Conservation (phyloP, 2,888 invertebrate genomes). For the Steinernema carpocapsae region DNA sequence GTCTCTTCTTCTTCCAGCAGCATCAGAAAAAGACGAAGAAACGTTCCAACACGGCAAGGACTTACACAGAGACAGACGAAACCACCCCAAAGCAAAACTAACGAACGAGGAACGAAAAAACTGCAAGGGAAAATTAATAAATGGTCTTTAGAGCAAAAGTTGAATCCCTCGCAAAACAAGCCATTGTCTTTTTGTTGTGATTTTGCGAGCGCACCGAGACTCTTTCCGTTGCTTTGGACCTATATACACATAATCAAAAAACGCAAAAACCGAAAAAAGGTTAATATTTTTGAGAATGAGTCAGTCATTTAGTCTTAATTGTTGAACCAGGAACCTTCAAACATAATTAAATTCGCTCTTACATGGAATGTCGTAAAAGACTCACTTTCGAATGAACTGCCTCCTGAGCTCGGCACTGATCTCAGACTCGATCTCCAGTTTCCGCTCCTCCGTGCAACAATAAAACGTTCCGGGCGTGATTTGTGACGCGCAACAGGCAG, state of each 20-base stretch:
- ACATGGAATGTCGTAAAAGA: no score
- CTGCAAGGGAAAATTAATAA: slow-evolving; percentile 27
- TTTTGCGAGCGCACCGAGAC: not conserved
- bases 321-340: no score
- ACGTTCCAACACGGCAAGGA: no score
- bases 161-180: slow-evolving; percentile 16
- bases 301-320: no score
- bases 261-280: no score
- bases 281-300: no score
- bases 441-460: slow-evolving; percentile 43
- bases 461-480: slow-evolving; percentile 47
- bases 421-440: slow-evolving; percentile 40
- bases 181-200: slow-evolving; percentile 11
- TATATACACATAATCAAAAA: no score
- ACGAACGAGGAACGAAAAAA: slow-evolving; percentile 21
- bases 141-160: slow-evolving; percentile 29
- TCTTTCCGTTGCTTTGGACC: no score
- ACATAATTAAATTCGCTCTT: no score
- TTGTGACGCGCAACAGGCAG: slow-evolving; percentile 45
- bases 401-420: slow-evolving; percentile 40
- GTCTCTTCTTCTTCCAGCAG: not conserved
- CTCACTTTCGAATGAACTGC: slow-evolving; percentile 47
- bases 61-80: no score
- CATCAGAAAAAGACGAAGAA: no score
- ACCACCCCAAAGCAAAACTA: not conserved